Percentiles rank a stretch among this genome's conserved stretches.
Evolutionary conservation across 2,888 invertebrate species (phyloP).

Genomic region (Gortyna flavago): DNA sequence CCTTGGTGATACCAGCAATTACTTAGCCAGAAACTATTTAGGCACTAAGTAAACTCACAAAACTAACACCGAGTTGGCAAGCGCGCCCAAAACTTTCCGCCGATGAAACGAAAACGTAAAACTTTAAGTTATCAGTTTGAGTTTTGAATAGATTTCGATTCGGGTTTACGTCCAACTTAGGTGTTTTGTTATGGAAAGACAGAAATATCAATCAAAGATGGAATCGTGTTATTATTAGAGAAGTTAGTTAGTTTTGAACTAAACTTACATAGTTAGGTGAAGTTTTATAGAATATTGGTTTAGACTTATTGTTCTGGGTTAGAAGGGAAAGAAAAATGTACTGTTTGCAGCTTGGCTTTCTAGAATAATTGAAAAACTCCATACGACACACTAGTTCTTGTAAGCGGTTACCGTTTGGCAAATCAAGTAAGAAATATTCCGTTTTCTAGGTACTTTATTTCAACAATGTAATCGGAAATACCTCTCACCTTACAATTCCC

Average conservation of each 20-base stretch:
- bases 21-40: slow-evolving; percentile 65
- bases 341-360: not conserved
- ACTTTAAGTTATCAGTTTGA: slow-evolving; percentile 66
- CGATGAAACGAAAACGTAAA: slow-evolving; percentile 69
- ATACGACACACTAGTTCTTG: not conserved
- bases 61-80: slow-evolving; percentile 66
- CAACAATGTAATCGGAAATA: not conserved
- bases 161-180: slow-evolving; percentile 62
- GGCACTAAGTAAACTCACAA: slow-evolving; percentile 57
- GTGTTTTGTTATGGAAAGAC: slow-evolving; percentile 64
- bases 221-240: slow-evolving; percentile 59
- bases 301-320: slow-evolving; percentile 33
- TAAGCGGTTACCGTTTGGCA: not conserved
- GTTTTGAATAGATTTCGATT: slow-evolving; percentile 64
- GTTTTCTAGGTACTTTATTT: not conserved
- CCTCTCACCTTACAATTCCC: not conserved
- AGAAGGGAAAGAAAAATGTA: slow-evolving; percentile 13
- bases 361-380: not conserved
- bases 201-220: slow-evolving; percentile 68
- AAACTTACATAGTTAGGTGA: slow-evolving; percentile 34
- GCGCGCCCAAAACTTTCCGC: slow-evolving; percentile 59
- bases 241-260: slow-evolving; percentile 43
- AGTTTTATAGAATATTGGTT: slow-evolving; percentile 48
- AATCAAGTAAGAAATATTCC: not conserved
- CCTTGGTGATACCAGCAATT: slow-evolving; percentile 61